Evolutionary conservation across 2,113 vertebrate species (phyloP), one percentile per base, ranked within the genome.

Genomic region (Arizona elegans): DNA sequence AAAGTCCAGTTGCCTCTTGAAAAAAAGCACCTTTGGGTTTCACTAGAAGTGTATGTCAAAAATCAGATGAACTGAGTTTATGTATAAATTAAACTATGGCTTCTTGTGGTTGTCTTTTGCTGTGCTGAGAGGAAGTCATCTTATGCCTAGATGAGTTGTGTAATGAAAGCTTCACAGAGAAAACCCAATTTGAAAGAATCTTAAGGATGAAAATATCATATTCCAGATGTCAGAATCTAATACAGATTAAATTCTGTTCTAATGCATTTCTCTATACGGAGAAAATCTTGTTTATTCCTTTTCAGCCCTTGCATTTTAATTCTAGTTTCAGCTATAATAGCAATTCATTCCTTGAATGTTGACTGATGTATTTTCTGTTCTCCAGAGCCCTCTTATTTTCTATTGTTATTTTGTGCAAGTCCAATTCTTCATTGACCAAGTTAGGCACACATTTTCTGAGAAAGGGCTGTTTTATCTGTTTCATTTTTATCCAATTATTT

Each of bases 211-310:
- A 91, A 91, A 86, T 91, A 50, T 58, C 47, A 81, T 86, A 26
- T 38, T 38, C 7, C 47, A 81, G 12, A 29, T 19, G 21, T 26
- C 12, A 86, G 75, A 56, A 86, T 91, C 6, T 86, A 56, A 86
- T 86, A 50, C 19, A 43, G 43, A 17, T 58, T 70, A 86, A 54
- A 47, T 56, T 91, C 21, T 86, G 47, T 50, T 86, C 29, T 47
- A 43, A 47, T 38, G 29, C 21, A 43, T 93, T 91, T 93, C 59
- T 92, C 89, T 59, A 62, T 47, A 88, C 0, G 0, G 9, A 90
- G 85, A 53, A 90, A 95, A 56, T 33, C 56, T 95, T 93, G 93
- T 91, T 96, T 93, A 94, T 91, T 87, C 55, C 17, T 89, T 92
- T 87, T 91, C 65, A 94, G 59, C 86, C 62, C 93, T 87, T 0